Percentiles rank a stretch among this genome's conserved stretches.
Evolutionary conservation across 37 sponge, comb jelly and placozoan genomes (phyloP).

Genomic region (Ianthella basta): DNA sequence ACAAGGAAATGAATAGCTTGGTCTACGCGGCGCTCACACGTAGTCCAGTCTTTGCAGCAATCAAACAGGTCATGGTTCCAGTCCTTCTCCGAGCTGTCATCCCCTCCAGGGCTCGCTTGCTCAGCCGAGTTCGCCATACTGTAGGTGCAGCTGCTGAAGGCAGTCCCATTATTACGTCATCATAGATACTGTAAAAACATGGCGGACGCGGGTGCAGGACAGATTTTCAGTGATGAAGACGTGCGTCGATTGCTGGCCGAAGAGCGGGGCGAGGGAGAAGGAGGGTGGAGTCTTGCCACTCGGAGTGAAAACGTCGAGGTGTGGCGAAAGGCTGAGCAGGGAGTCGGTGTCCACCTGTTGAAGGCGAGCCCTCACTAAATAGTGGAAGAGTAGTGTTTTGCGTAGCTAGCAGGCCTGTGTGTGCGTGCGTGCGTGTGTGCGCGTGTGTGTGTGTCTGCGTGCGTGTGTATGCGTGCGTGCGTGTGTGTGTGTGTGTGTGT

Average conservation of each 20-base stretch:
- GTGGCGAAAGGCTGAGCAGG: background rate
- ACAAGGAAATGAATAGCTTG: background rate
- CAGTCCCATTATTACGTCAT: background rate
- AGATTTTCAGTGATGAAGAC: background rate
- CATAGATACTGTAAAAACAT: background rate
- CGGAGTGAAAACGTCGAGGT: conserved; percentile 2
- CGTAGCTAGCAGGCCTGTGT: too few species aligned
- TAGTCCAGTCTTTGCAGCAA: background rate
- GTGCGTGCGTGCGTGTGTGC: too few species aligned
- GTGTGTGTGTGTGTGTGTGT: too few species aligned
- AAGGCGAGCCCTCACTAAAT: background rate
- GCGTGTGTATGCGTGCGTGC: too few species aligned
- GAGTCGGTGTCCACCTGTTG: background rate
- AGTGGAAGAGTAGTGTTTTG: too few species aligned
- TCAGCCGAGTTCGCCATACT: background rate
- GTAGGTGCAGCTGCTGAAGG: background rate
- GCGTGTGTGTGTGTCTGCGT: too few species aligned
- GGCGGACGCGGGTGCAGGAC: background rate
- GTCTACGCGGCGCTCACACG: background rate
- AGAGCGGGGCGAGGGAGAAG: conserved; percentile 23
- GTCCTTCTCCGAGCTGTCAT: background rate
- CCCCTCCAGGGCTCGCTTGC: background rate
- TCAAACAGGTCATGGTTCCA: background rate
- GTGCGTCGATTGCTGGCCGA: conserved; percentile 6
- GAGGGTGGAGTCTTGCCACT: background rate